These are phyloP conservation scores for Hapalemur alaotrensis DNA, from an alignment of 2,797 vertebrate species.

Conservation along the genomic window DNA sequence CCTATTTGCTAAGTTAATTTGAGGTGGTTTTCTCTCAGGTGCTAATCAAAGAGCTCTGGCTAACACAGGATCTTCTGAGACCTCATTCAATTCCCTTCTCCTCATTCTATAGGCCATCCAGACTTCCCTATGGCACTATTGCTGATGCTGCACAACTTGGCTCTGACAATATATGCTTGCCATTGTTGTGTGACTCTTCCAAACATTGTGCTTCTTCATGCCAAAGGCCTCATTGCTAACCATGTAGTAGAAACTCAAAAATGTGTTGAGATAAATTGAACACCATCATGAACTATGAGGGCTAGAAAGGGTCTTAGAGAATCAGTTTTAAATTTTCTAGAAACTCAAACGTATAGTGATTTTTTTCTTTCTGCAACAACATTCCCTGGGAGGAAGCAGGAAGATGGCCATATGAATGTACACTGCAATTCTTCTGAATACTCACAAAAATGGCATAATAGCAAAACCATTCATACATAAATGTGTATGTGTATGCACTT, in stretches of 20 bases:
- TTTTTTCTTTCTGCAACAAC: background rate
- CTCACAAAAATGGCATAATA: background rate
- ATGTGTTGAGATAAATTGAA: background rate
- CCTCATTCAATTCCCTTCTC: background rate
- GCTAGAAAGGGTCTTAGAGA: background rate
- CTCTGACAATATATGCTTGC: background rate
- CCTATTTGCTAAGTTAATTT: background rate
- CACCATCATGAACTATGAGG: background rate
- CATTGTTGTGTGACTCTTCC: background rate
- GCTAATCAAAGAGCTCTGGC: background rate
- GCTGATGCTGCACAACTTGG: accelerated
- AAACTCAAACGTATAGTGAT: background rate
- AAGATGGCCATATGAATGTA: background rate
- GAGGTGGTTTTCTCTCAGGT: background rate
- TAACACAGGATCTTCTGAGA: background rate
- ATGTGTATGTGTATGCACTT: background rate
- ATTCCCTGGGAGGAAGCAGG: background rate
- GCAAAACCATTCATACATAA: background rate
- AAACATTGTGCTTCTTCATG: background rate
- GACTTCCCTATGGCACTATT: background rate
- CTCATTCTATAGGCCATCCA: background rate
- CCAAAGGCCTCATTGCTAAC: background rate
- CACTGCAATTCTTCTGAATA: background rate
- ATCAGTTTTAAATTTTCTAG: background rate
- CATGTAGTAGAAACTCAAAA: background rate